A percentile compares a stretch with the other conserved stretches of the same genome.
Conservation (phyloP, 2,888 invertebrate species). For the Drosophila bunnanda region DNA sequence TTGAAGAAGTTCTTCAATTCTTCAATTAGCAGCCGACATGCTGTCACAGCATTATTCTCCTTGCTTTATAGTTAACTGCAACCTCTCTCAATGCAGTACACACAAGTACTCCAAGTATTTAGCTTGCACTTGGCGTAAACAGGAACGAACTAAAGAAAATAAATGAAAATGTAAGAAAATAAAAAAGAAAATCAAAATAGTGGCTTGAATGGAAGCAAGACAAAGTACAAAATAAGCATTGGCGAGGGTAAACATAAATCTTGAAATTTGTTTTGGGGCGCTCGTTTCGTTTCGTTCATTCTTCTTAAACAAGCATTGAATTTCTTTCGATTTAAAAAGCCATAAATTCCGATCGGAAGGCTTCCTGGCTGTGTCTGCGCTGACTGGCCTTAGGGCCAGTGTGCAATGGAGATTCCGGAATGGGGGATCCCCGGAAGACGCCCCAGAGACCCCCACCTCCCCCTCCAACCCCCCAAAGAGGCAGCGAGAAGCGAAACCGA, state of each 20-base stretch:
- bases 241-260: conserved; percentile 64
- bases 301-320: conserved; percentile 68
- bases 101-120: neutral
- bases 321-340: conserved; percentile 75
- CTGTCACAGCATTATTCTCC: neutral
- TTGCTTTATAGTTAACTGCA: neutral
- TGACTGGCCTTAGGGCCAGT: conserved; percentile 32
- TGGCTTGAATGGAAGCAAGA: neutral
- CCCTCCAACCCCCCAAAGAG: neutral
- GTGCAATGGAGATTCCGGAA: neutral
- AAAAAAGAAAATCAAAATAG: neutral
- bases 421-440: conserved; percentile 5
- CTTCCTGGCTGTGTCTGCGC: conserved; percentile 36
- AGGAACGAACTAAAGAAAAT: conserved; percentile 8
- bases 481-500: conserved; percentile 16
- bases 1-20: neutral
- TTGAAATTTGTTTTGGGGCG: conserved; percentile 45
- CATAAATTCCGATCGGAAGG: conserved; percentile 58
- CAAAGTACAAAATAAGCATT: conserved; percentile 40
- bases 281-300: conserved; percentile 34
- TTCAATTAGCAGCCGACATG: too few relatives aligned
- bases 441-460: too few relatives aligned
- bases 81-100: neutral
- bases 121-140: conserved; percentile 1
- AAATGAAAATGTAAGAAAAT: neutral